Percentiles rank a stretch among this genome's conserved stretches.
Conservation (phyloP, 2,113 vertebrate species). For the Nerophis lumbriciformis region DNA sequence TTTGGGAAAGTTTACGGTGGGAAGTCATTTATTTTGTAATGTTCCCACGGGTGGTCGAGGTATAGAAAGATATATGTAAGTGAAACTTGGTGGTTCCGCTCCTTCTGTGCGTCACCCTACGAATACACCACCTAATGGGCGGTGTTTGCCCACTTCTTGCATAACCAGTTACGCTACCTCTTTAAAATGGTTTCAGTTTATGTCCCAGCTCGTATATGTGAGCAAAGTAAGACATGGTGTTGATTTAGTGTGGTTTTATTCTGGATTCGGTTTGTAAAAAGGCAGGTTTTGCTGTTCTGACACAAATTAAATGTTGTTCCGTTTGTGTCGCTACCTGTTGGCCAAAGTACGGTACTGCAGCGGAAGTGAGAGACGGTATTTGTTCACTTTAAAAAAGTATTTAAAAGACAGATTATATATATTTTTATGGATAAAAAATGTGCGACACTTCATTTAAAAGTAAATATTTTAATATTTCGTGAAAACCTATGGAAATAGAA, state of each 20-base stretch:
- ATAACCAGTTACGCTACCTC: slow-evolving; percentile 20
- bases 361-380: slow-evolving; percentile 5
- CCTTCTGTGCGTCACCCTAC: not conserved
- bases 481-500: too few relatives aligned
- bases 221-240: not conserved
- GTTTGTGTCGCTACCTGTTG: too few relatives aligned
- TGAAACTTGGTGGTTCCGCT: not conserved
- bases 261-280: not conserved
- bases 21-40: not conserved
- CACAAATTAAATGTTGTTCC: too few relatives aligned
- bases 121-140: slow-evolving; percentile 35
- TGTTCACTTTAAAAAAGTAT: too few relatives aligned
- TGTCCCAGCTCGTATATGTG: not conserved
- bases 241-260: not conserved
- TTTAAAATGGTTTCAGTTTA: not conserved
- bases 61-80: not conserved
- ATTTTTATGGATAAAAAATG: too few relatives aligned
- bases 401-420: too few relatives aligned
- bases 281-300: too few relatives aligned
- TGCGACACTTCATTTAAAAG: too few relatives aligned
- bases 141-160: slow-evolving; percentile 17
- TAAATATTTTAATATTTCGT: too few relatives aligned
- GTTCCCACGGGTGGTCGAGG: not conserved
- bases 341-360: not conserved
- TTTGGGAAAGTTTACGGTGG: not conserved